Conservation (phyloP, 2,888 invertebrate species). For the Gasteruption jaculator region DNA sequence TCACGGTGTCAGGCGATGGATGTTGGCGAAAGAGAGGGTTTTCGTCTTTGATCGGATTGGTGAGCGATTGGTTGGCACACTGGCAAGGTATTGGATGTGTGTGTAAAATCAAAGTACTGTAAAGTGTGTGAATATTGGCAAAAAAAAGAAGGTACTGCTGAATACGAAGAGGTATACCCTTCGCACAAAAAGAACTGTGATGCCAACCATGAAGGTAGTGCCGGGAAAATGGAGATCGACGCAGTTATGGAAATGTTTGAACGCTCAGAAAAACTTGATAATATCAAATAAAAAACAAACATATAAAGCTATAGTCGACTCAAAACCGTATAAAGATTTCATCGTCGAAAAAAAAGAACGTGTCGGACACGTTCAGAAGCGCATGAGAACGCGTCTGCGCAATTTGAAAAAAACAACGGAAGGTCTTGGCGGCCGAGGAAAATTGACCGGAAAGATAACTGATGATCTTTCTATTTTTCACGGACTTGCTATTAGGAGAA, state of each 20-base stretch:
- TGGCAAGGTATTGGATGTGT: conserved; percentile 7
- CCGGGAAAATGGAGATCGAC: conserved; percentile 6
- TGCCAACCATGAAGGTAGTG: conserved; percentile 4
- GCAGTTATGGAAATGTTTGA: background rate
- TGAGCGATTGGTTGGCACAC: conserved; percentile 8
- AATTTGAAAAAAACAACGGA: conserved; percentile 13
- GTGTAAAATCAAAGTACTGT: conserved; percentile 6
- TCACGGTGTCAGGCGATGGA: conserved; percentile 10
- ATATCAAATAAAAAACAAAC: conserved; percentile 10
- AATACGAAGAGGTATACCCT: conserved; percentile 2
- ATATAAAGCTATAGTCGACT: background rate
- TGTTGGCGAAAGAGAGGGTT: conserved; percentile 12
- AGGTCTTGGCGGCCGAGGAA: conserved; percentile 18
- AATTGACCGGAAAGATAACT: conserved; percentile 21
- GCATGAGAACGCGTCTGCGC: conserved; percentile 9
- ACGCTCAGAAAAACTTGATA: too few relatives aligned
- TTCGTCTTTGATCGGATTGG: too few relatives aligned
- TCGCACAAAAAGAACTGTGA: background rate
- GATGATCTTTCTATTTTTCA: conserved; percentile 19
- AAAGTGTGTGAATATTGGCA: conserved; percentile 11
- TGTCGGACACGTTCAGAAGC: conserved; percentile 12
- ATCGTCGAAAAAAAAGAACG: conserved; percentile 4
- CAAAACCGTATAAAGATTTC: conserved; percentile 3
- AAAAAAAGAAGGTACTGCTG: conserved; percentile 6
- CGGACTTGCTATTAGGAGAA: conserved; percentile 18